phyloP scores from a whole-genome alignment of 2,888 invertebrate genomes.

The Heliconius erato region DNA sequence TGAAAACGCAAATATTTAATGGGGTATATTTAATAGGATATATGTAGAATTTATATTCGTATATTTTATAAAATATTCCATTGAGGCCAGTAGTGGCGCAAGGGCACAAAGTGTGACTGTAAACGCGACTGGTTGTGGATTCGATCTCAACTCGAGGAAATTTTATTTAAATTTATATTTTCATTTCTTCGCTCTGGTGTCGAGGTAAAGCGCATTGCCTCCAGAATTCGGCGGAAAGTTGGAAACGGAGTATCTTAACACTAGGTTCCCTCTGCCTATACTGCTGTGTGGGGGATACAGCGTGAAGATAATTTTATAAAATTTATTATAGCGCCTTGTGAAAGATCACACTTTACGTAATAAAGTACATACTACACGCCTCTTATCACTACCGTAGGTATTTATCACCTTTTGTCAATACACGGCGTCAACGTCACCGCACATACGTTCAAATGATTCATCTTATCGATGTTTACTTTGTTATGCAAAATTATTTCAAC shows the following conservation, averaged over 20 bases:
- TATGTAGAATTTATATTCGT: not conserved
- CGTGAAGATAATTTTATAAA: not conserved
- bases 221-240: too few species aligned
- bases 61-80: not conserved
- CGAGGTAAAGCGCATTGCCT: too few species aligned
- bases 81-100: too few species aligned
- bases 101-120: too few species aligned
- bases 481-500: not conserved
- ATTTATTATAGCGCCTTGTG: not conserved
- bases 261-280: too few species aligned
- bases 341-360: conserved; percentile 12
- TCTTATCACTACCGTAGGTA: conserved; percentile 38
- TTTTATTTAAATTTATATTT: too few species aligned
- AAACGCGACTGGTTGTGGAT: too few species aligned
- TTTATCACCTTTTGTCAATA: conserved; percentile 38
- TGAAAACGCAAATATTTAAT: not conserved
- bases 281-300: too few species aligned
- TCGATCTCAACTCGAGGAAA: too few species aligned
- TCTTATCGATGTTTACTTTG: conserved; percentile 27
- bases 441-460: conserved; percentile 32
- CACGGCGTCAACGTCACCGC: conserved; percentile 26
- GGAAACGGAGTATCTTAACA: too few species aligned
- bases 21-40: not conserved
- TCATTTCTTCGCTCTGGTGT: too few species aligned
- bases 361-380: conserved; percentile 17